A percentile compares a stretch with the other conserved stretches of the same genome.
phyloP scores from a whole-genome alignment of 2,113 vertebrate species.

The Heliornis fulica region DNA sequence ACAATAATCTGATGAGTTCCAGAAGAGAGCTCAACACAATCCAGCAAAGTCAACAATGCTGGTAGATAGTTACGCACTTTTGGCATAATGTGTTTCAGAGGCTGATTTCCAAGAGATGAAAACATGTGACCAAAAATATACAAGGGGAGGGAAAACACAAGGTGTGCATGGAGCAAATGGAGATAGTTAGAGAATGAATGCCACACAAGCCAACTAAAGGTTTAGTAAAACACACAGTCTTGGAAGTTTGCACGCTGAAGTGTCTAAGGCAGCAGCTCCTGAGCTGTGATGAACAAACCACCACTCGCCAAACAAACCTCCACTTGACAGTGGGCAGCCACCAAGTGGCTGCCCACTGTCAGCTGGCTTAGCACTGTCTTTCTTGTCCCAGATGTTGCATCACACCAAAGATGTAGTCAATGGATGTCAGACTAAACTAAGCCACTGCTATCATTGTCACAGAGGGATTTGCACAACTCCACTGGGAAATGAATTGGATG shows the following conservation, averaged over 20 bases:
- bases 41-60: neutral
- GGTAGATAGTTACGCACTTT: no score
- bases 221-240: neutral
- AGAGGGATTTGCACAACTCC: neutral
- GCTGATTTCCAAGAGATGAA: neutral
- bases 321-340: no score
- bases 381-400: neutral
- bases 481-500: neutral
- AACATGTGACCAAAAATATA: neutral
- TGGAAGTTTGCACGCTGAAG: neutral
- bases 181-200: neutral
- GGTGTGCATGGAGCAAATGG: neutral
- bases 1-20: conserved; percentile 2
- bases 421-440: neutral
- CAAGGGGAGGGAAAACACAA: neutral
- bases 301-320: neutral
- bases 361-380: neutral
- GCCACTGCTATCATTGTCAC: neutral
- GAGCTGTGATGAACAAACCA: neutral
- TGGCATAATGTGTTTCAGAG: no score
- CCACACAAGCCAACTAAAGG: neutral
- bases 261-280: neutral
- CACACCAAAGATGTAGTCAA: neutral
- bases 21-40: neutral
- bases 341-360: neutral